Evolutionary conservation across 2,797 vertebrate species (phyloP).

Genomic region (Acanthopagrus latus): DNA sequence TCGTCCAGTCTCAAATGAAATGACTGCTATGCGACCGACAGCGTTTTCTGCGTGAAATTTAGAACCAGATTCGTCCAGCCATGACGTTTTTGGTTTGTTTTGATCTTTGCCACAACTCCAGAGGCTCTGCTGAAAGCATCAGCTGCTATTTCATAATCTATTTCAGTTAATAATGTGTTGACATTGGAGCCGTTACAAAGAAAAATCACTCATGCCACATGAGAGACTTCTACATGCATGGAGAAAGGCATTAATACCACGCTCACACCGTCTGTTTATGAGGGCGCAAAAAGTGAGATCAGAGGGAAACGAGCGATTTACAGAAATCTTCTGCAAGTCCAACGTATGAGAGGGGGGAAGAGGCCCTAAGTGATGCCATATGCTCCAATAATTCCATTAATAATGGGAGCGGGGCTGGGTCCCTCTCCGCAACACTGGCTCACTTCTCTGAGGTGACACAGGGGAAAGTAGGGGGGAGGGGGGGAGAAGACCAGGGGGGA

Average conservation of each 20-base stretch:
- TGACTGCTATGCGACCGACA: background rate
- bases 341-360: constrained; percentile 57
- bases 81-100: constrained; percentile 17
- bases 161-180: constrained; percentile 30
- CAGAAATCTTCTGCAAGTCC: constrained; percentile 71
- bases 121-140: constrained; percentile 6
- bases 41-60: constrained; percentile 15
- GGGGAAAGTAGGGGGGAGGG: constrained; percentile 57
- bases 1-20: background rate
- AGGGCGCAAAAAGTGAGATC: constrained; percentile 57
- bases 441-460: constrained; percentile 83
- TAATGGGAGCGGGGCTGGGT: constrained; percentile 79
- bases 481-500: constrained; percentile 48
- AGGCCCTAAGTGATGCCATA: constrained; percentile 85
- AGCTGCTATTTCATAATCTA: constrained; percentile 26
- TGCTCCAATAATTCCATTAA: constrained; percentile 86
- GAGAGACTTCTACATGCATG: constrained; percentile 10
- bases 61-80: constrained; percentile 2
- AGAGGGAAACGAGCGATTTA: constrained; percentile 77
- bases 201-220: constrained; percentile 19
- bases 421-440: constrained; percentile 78
- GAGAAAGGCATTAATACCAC: constrained; percentile 24
- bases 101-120: constrained; percentile 20
- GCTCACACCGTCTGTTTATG: constrained; percentile 46
- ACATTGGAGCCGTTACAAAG: constrained; percentile 21